These are phyloP conservation scores for Hoplodrina ambigua DNA, from an alignment of 2,888 invertebrate genomes.

Conservation along the genomic window DNA sequence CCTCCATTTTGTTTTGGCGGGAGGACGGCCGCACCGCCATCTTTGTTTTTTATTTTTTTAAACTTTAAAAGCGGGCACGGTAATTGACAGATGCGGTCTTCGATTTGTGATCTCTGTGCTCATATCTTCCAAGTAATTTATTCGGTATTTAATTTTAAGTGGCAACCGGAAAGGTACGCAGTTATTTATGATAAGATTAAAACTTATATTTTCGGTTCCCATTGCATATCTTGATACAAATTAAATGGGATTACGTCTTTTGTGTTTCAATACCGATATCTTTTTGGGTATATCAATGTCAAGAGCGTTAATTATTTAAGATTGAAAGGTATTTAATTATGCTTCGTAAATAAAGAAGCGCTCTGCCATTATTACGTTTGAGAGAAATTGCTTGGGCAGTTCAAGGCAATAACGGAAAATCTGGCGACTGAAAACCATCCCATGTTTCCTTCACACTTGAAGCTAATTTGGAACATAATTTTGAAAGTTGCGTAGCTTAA, in stretches of 20 bases:
- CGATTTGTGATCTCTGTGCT: slow-evolving; percentile 68
- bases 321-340: slow-evolving; percentile 44
- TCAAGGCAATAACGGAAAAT: background rate
- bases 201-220: slow-evolving; percentile 51
- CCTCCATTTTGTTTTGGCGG: slow-evolving; percentile 66
- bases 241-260: slow-evolving; percentile 51
- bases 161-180: slow-evolving; percentile 71
- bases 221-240: slow-evolving; percentile 58
- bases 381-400: background rate
- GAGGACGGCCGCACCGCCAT: slow-evolving; percentile 59
- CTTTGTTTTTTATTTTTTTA: slow-evolving; percentile 64
- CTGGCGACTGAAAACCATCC: no score
- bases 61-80: slow-evolving; percentile 62
- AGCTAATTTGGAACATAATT: no score
- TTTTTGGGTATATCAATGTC: slow-evolving; percentile 37
- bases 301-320: slow-evolving; percentile 34
- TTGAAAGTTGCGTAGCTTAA: no score
- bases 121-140: slow-evolving; percentile 70
- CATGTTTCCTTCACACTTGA: no score
- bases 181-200: slow-evolving; percentile 59
- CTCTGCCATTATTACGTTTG: background rate
- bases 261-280: slow-evolving; percentile 29
- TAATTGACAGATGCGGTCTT: slow-evolving; percentile 78
- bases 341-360: slow-evolving; percentile 1
- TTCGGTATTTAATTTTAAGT: slow-evolving; percentile 72